A percentile compares a stretch with the other conserved stretches of the same genome.
phyloP scores from a whole-genome alignment of 2,888 invertebrate genomes.

The Yponomeuta cagnagella region DNA sequence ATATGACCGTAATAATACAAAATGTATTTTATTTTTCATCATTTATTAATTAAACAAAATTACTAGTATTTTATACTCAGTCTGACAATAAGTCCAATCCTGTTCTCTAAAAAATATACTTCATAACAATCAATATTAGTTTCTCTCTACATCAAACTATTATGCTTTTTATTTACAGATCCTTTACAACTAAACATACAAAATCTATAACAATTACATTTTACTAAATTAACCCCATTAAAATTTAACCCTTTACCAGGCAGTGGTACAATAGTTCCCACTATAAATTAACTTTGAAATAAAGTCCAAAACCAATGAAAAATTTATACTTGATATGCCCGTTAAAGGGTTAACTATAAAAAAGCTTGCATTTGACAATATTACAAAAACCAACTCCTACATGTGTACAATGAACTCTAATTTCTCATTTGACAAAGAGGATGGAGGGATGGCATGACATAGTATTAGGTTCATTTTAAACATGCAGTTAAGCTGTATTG shows the following conservation, averaged over 20 bases:
- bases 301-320: no score
- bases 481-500: no score
- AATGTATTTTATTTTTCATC: constrained; percentile 30
- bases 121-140: constrained; percentile 41
- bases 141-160: constrained; percentile 29
- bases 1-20: constrained; percentile 19
- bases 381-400: neutral
- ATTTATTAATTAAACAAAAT: constrained; percentile 60
- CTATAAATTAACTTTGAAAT: no score
- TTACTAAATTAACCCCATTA: neutral
- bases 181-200: constrained; percentile 8
- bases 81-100: constrained; percentile 53
- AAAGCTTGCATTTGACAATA: neutral
- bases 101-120: constrained; percentile 51
- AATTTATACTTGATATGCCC: no score
- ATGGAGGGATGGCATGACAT: no score
- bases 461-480: no score
- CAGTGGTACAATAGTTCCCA: no score
- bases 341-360: neutral
- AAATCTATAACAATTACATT: neutral
- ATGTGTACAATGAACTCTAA: no score
- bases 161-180: constrained; percentile 35
- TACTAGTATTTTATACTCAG: constrained; percentile 68
- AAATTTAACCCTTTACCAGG: neutral
- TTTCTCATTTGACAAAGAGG: no score